Percentiles rank a stretch among this genome's conserved stretches.
Conservation (phyloP, 1,140 invertebrate genomes). For the Hycleus cichorii region DNA sequence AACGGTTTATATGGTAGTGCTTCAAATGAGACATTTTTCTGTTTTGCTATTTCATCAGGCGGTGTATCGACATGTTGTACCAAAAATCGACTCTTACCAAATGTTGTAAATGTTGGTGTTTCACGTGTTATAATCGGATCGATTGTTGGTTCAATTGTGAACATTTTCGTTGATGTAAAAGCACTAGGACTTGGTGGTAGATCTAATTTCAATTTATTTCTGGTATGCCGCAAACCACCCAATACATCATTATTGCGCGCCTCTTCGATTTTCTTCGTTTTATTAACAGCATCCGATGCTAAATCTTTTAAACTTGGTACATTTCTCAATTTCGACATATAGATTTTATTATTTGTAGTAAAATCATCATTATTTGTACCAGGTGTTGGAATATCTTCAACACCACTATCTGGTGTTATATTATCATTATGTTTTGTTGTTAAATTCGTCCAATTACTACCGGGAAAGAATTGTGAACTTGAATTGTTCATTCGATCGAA, state of each 20-base stretch:
- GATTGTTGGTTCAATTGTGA: constrained; percentile 25
- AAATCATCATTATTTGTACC: constrained; percentile 37
- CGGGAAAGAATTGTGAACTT: constrained; percentile 66
- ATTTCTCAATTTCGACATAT: constrained; percentile 4
- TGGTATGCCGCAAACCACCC: constrained; percentile 65
- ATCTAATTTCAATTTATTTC: constrained; percentile 64
- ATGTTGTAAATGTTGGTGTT: constrained; percentile 38
- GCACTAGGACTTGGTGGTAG: constrained; percentile 49
- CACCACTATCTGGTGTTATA: constrained; percentile 51
- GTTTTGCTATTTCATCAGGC: constrained; percentile 13
- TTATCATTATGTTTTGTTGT: constrained; percentile 26
- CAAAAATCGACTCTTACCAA: constrained; percentile 38
- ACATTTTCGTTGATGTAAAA: constrained; percentile 32
- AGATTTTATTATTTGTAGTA: not conserved
- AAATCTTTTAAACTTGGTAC: constrained; percentile 29
- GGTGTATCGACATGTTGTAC: constrained; percentile 40
- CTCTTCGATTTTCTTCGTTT: constrained; percentile 13
- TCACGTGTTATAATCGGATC: constrained; percentile 31
- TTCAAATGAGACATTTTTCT: constrained; percentile 39
- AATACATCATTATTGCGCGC: constrained; percentile 33
- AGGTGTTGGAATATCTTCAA: constrained; percentile 50
- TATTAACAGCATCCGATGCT: constrained; percentile 31
- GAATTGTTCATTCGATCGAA: constrained; percentile 53
- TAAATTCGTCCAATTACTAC: constrained; percentile 35
- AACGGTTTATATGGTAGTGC: constrained; percentile 38